Conservation (phyloP, 1,140 invertebrate species). For the Diorhabda sublineata region DNA sequence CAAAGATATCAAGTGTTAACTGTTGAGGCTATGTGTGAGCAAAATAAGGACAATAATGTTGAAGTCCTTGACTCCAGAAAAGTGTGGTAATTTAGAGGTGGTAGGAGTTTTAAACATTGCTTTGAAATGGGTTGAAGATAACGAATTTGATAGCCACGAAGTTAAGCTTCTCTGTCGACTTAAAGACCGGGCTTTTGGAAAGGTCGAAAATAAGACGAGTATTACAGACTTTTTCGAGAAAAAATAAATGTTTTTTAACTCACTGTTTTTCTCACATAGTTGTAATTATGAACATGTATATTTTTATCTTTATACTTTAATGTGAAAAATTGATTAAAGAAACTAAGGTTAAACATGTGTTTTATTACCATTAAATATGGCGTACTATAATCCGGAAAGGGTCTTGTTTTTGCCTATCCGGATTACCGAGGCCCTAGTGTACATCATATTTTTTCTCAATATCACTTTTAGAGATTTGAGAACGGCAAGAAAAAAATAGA, state of each 20-base stretch:
- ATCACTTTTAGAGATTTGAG: no score
- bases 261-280: no score
- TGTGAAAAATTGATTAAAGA: background rate
- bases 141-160: background rate
- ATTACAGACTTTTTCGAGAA: constrained; percentile 10
- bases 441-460: background rate
- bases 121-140: background rate
- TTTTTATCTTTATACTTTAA: background rate
- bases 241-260: background rate
- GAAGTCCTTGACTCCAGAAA: background rate
- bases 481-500: no score
- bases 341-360: background rate
- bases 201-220: background rate
- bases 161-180: background rate
- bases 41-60: constrained; percentile 5
- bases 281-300: no score
- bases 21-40: constrained; percentile 12
- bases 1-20: constrained; percentile 17
- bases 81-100: background rate
- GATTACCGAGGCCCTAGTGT: background rate
- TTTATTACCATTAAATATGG: background rate
- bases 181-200: background rate
- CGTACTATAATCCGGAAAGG: background rate
- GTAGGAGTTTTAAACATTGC: background rate
- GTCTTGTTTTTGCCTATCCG: background rate